Conservation (phyloP, 1,140 invertebrate genomes). For the Hestina assimilis region DNA sequence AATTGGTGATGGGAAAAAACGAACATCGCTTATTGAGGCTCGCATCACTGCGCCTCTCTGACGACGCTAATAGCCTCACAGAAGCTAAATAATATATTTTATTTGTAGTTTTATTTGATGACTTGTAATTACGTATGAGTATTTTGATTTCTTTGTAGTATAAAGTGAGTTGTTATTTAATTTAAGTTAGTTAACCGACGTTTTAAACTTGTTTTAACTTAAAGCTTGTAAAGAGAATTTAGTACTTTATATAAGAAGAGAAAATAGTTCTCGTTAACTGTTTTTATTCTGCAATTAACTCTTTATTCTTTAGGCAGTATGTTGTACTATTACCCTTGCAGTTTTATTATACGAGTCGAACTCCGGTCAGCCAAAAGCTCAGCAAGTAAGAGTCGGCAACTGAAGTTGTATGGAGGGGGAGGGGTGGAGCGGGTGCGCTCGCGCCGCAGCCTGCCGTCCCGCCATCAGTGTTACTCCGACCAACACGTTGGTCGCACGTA, state of each 20-base stretch:
- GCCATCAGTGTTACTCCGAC: conserved; percentile 68
- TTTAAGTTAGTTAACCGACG: too few species aligned
- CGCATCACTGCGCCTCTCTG: conserved; percentile 14
- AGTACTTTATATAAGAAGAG: too few species aligned
- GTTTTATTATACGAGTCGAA: conserved; percentile 51
- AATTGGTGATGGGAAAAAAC: conserved; percentile 59
- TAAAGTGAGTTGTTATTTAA: too few species aligned
- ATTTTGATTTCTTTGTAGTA: neutral
- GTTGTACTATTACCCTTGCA: conserved; percentile 47
- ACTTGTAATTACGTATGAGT: neutral
- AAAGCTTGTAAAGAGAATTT: too few species aligned
- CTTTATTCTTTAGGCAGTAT: too few species aligned
- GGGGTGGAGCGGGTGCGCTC: conserved; percentile 34
- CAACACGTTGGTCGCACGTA: conserved; percentile 58
- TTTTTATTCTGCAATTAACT: too few species aligned
- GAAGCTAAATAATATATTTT: conserved; percentile 24
- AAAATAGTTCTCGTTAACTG: too few species aligned
- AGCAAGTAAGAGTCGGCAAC: conserved; percentile 33
- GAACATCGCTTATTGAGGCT: conserved; percentile 41
- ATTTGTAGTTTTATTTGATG: neutral
- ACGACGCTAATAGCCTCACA: conserved; percentile 44
- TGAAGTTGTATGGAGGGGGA: conserved; percentile 27
- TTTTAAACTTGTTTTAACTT: too few species aligned
- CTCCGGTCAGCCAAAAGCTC: conserved; percentile 60
- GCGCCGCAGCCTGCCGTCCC: conserved; percentile 52